phyloP scores from a whole-genome alignment of 64 coral and sea anemone species.

The Catalaphyllia jardinei region DNA sequence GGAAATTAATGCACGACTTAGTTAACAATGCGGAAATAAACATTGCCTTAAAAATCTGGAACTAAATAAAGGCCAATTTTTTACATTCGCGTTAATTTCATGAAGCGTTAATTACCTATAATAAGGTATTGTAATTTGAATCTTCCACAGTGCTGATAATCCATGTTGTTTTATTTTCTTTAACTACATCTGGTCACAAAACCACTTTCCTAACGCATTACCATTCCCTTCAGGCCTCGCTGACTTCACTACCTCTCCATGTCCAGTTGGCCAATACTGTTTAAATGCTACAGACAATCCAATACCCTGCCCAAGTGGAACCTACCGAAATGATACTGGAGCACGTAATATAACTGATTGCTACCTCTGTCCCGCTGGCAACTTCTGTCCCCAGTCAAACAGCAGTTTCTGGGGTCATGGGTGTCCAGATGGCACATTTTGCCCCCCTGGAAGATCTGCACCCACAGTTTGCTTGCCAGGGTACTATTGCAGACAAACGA shows the following conservation, averaged over 20 bases:
- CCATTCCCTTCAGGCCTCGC: slow-evolving; percentile 51
- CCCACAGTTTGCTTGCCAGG: slow-evolving; percentile 82
- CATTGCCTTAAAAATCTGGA: too few relatives aligned
- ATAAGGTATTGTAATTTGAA: too few relatives aligned
- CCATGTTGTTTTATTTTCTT: too few relatives aligned
- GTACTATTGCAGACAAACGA: slow-evolving; percentile 84
- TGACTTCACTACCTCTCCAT: slow-evolving; percentile 75
- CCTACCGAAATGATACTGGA: slow-evolving; percentile 74
- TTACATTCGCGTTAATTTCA: too few relatives aligned
- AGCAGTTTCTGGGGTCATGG: slow-evolving; percentile 74
- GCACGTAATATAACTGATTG: slow-evolving; percentile 78
- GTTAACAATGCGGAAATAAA: too few relatives aligned
- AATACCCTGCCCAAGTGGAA: slow-evolving; percentile 87
- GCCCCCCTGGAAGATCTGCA: slow-evolving; percentile 77
- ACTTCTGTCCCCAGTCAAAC: slow-evolving; percentile 72
- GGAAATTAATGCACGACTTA: too few relatives aligned
- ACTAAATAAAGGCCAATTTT: too few relatives aligned
- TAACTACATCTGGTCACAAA: not conserved
- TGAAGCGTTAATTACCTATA: too few relatives aligned
- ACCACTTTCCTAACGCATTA: not conserved
- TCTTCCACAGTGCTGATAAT: too few relatives aligned
- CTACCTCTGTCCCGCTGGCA: slow-evolving; percentile 75
- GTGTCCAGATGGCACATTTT: slow-evolving; percentile 79
- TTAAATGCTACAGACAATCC: slow-evolving; percentile 70
- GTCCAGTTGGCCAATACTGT: slow-evolving; percentile 90